Evolutionary conservation across 2,888 invertebrate species (phyloP).

Genomic region (Ochlodes sylvanus): DNA sequence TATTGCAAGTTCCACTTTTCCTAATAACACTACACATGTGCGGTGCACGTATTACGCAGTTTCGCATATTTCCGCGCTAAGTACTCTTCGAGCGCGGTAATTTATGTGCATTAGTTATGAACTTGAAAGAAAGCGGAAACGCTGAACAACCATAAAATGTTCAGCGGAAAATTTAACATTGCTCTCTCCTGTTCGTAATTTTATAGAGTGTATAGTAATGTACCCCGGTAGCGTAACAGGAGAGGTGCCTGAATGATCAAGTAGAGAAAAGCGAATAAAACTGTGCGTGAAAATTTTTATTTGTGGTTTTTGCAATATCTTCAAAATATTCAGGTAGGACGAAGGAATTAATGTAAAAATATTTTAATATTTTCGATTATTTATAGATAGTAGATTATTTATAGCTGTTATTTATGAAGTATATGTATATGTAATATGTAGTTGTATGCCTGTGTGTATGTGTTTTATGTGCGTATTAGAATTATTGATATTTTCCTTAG

Average conservation of each 20-base stretch:
- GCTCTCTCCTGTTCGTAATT: conserved; percentile 32
- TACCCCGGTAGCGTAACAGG: conserved; percentile 24
- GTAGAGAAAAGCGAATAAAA: conserved; percentile 30
- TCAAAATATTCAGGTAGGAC: neutral
- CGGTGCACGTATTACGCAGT: conserved; percentile 54
- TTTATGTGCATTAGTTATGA: conserved; percentile 71
- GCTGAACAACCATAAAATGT: conserved; percentile 39
- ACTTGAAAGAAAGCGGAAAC: conserved; percentile 63
- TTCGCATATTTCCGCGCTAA: conserved; percentile 68
- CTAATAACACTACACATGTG: conserved; percentile 31
- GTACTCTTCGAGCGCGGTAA: conserved; percentile 60
- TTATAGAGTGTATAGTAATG: conserved; percentile 37
- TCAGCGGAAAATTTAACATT: conserved; percentile 32
- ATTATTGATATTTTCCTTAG: no score
- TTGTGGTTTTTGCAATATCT: conserved; percentile 1
- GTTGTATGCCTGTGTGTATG: no score
- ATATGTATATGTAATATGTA: no score
- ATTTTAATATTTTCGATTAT: no score
- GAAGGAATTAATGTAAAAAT: no score
- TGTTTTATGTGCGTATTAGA: no score
- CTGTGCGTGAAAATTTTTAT: conserved; percentile 16
- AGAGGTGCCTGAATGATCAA: conserved; percentile 31
- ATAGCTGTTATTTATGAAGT: no score
- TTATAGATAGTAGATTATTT: no score
- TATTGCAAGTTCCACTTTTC: conserved; percentile 26